Conservation (phyloP, 1,140 invertebrate genomes). For the Caenorhabditis tropicalis region DNA sequence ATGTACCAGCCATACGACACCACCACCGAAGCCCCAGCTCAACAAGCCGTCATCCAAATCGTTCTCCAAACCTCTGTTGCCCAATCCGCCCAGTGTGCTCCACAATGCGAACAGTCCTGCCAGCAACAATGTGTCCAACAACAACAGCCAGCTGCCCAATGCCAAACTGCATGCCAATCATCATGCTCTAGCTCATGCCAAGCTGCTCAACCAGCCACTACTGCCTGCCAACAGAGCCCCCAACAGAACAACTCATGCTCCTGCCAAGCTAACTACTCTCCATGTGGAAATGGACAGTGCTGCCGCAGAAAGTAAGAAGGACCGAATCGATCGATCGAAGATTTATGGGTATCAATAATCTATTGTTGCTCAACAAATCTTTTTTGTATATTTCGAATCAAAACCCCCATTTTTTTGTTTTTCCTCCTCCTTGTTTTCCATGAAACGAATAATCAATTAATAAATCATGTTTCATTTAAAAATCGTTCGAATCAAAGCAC, state of each 20-base stretch:
- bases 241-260: slow-evolving; percentile 27
- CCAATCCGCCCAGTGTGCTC: slow-evolving; percentile 40
- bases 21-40: neutral
- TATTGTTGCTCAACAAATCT: neutral
- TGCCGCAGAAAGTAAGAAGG: slow-evolving; percentile 33
- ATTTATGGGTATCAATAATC: slow-evolving; percentile 19
- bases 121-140: slow-evolving; percentile 51
- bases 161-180: slow-evolving; percentile 53
- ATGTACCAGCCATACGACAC: slow-evolving; percentile 49
- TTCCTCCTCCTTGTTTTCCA: slow-evolving; percentile 25
- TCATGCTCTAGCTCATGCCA: slow-evolving; percentile 36
- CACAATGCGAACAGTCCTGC: slow-evolving; percentile 50
- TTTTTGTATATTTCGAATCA: slow-evolving; percentile 37
- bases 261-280: slow-evolving; percentile 30
- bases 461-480: neutral
- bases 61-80: slow-evolving; percentile 47
- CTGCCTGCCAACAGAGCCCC: slow-evolving; percentile 39
- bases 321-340: slow-evolving; percentile 39
- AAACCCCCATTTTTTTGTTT: slow-evolving; percentile 1
- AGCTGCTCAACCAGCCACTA: slow-evolving; percentile 43
- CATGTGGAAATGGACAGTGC: slow-evolving; percentile 38
- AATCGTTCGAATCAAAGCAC: neutral
- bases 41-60: slow-evolving; percentile 40
- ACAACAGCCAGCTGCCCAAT: slow-evolving; percentile 45
- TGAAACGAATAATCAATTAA: neutral